Evolutionary conservation across 2,888 invertebrate genomes (phyloP).

Genomic region (Hymenopus coronatus): DNA sequence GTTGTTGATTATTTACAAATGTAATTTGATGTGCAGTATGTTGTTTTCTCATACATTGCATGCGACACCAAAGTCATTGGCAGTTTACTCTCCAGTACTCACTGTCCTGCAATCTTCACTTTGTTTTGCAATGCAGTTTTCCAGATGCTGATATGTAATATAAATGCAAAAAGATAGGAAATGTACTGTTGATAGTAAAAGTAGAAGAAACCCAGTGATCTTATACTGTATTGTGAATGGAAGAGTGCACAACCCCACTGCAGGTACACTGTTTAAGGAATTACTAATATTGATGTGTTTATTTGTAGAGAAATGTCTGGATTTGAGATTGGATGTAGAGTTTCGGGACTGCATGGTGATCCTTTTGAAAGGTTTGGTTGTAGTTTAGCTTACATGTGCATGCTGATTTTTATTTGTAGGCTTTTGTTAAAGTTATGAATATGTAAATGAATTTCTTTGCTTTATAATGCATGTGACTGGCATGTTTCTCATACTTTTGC

Average conservation of each 20-base stretch:
- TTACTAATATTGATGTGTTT: constrained; percentile 9
- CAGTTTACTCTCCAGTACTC: too few relatives aligned
- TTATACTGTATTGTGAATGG: neutral
- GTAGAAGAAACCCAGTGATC: too few relatives aligned
- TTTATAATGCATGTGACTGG: neutral
- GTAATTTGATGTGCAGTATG: too few relatives aligned
- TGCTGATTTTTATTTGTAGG: neutral
- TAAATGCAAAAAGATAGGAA: too few relatives aligned
- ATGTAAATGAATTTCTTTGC: neutral
- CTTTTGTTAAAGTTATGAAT: neutral
- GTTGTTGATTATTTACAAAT: too few relatives aligned
- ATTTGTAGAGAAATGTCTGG: constrained; percentile 34
- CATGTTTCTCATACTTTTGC: neutral
- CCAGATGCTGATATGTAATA: too few relatives aligned
- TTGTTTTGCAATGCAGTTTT: too few relatives aligned
- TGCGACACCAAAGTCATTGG: too few relatives aligned
- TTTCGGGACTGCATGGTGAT: constrained; percentile 36
- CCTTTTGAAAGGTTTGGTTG: constrained; percentile 37
- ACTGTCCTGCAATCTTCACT: too few relatives aligned
- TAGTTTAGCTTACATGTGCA: neutral
- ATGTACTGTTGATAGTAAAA: neutral
- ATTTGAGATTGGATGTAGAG: constrained; percentile 31
- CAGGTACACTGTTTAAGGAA: neutral
- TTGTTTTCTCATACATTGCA: too few relatives aligned
- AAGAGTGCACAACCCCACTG: neutral